phyloP scores from a whole-genome alignment of 2,113 vertebrate species.

The Carassius gibelio region DNA sequence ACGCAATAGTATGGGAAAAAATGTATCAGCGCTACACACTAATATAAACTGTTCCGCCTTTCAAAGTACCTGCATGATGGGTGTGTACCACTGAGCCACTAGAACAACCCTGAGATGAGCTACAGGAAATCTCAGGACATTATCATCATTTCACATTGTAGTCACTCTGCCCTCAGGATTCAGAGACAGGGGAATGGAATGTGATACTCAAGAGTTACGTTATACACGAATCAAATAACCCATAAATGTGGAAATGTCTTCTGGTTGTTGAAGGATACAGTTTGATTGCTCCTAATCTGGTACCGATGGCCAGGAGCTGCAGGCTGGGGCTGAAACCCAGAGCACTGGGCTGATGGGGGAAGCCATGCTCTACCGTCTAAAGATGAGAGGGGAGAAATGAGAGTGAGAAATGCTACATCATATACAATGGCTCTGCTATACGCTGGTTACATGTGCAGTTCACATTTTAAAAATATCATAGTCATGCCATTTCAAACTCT shows the following conservation, averaged over 20 bases:
- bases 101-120: neutral
- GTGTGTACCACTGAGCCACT: neutral
- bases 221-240: neutral
- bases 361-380: slow-evolving; percentile 97
- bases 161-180: slow-evolving; percentile 21
- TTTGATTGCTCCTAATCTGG: slow-evolving; percentile 93
- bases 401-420: neutral
- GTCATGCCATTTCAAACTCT: neutral
- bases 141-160: neutral
- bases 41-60: neutral
- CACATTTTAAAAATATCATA: neutral
- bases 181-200: slow-evolving; percentile 24
- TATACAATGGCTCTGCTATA: neutral
- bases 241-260: slow-evolving; percentile 1
- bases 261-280: slow-evolving; percentile 85
- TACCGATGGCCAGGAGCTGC: slow-evolving; percentile 91
- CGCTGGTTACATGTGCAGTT: neutral
- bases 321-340: slow-evolving; percentile 87
- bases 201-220: neutral
- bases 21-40: neutral
- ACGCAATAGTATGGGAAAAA: slow-evolving; percentile 44
- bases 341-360: slow-evolving; percentile 97
- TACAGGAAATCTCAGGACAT: neutral
- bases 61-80: neutral
- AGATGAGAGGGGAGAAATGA: slow-evolving; percentile 39